These are phyloP conservation scores for Coptodon bakossiorum DNA, from an alignment of 2,113 vertebrate species.

Conservation along the genomic window DNA sequence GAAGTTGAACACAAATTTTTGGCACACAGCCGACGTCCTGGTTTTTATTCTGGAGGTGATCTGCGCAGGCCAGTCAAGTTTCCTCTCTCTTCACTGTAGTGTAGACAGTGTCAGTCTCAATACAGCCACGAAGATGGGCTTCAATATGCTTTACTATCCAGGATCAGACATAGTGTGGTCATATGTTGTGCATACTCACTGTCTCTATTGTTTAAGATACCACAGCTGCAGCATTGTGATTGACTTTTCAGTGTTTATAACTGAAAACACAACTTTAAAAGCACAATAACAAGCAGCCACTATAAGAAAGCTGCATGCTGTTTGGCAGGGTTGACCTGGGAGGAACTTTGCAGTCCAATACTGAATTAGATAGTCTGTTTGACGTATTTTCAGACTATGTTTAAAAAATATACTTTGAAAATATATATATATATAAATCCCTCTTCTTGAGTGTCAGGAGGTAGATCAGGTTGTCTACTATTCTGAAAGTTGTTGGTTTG, in stretches of 20 bases:
- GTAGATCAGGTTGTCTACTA: not conserved
- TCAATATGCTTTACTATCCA: not conserved
- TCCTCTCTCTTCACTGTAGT: not conserved
- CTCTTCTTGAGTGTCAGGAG: not conserved
- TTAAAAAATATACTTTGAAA: not conserved
- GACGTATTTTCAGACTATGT: not conserved
- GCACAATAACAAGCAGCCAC: not conserved
- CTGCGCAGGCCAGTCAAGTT: not conserved
- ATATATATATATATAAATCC: no score
- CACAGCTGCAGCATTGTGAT: not conserved
- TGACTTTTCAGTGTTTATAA: not conserved
- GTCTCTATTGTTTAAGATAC: not conserved
- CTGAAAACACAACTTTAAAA: not conserved
- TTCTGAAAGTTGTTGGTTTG: not conserved
- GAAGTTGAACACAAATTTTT: not conserved
- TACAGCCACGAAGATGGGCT: not conserved
- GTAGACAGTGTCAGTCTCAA: not conserved
- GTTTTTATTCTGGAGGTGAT: not conserved
- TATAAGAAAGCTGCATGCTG: not conserved
- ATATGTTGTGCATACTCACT: not conserved
- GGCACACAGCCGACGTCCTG: not conserved
- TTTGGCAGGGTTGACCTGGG: not conserved
- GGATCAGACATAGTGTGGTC: not conserved
- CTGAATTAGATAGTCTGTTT: not conserved
- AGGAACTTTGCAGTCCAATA: not conserved